phyloP scores from a whole-genome alignment of 2,888 invertebrate species.

The Galeruca laticollis region DNA sequence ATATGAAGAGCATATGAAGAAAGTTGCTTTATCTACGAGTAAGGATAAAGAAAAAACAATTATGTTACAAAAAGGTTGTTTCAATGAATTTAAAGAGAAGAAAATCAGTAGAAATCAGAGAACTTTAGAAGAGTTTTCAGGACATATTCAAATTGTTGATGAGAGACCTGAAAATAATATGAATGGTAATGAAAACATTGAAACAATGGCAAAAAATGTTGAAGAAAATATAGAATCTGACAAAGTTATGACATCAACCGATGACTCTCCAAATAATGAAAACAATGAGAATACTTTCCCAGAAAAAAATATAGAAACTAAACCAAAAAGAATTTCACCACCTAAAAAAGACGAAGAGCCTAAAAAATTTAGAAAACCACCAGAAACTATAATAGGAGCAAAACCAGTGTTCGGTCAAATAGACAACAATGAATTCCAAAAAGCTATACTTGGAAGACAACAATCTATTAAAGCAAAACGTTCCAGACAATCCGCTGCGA shows the following conservation, averaged over 20 bases:
- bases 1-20: constrained; percentile 55
- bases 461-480: constrained; percentile 58
- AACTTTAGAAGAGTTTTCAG: constrained; percentile 39
- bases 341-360: constrained; percentile 49
- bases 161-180: not conserved
- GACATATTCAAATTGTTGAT: constrained; percentile 45
- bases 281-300: constrained; percentile 6
- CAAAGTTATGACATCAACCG: not conserved
- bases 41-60: constrained; percentile 57
- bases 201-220: not conserved
- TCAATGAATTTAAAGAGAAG: constrained; percentile 59
- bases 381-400: constrained; percentile 64
- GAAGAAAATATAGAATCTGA: not conserved
- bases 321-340: constrained; percentile 13
- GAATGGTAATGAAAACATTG: not conserved
- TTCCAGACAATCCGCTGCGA: constrained; percentile 42
- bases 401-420: constrained; percentile 64
- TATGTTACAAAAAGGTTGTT: constrained; percentile 59
- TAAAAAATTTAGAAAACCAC: constrained; percentile 62
- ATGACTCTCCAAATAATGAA: not conserved
- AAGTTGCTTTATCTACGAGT: constrained; percentile 53
- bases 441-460: constrained; percentile 60
- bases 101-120: constrained; percentile 46
- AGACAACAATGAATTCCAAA: constrained; percentile 65
- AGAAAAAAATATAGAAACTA: constrained; percentile 9